phyloP scores from a whole-genome alignment of 2,888 invertebrate species.

The Lasioglossum calceatum region DNA sequence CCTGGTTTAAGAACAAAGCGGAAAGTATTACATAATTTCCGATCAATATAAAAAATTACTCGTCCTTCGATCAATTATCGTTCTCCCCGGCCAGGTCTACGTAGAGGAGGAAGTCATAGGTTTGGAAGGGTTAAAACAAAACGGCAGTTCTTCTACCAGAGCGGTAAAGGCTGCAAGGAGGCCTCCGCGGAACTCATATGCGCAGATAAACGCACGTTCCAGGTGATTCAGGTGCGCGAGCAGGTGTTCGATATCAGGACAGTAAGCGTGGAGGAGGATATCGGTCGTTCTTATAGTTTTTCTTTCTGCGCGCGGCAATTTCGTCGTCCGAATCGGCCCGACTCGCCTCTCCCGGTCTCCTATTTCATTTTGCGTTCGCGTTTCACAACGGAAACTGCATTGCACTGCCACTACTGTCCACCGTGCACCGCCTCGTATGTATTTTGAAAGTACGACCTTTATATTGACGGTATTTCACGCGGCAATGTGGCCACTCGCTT shows the following conservation, averaged over 20 bases:
- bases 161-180: conserved; percentile 70
- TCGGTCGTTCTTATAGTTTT: conserved; percentile 47
- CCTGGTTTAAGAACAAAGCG: too few relatives aligned
- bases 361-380: conserved; percentile 16
- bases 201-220: conserved; percentile 76
- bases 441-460: conserved; percentile 29
- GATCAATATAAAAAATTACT: neutral
- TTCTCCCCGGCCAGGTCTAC: neutral
- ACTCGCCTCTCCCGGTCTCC: conserved; percentile 2
- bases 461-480: conserved; percentile 22
- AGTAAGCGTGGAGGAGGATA: conserved; percentile 69
- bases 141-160: conserved; percentile 73
- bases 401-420: neutral
- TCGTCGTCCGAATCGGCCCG: conserved; percentile 1
- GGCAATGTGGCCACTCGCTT: conserved; percentile 9
- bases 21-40: neutral
- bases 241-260: conserved; percentile 77
- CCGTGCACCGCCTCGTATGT: conserved; percentile 7
- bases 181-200: conserved; percentile 61
- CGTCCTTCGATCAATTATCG: neutral
- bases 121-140: conserved; percentile 78
- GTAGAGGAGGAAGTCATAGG: conserved; percentile 56
- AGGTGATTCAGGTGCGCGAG: conserved; percentile 80
- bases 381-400: neutral
- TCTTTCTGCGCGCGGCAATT: conserved; percentile 42